phyloP scores from a whole-genome alignment of 2,888 invertebrate genomes.

The Dasypolia templi region DNA sequence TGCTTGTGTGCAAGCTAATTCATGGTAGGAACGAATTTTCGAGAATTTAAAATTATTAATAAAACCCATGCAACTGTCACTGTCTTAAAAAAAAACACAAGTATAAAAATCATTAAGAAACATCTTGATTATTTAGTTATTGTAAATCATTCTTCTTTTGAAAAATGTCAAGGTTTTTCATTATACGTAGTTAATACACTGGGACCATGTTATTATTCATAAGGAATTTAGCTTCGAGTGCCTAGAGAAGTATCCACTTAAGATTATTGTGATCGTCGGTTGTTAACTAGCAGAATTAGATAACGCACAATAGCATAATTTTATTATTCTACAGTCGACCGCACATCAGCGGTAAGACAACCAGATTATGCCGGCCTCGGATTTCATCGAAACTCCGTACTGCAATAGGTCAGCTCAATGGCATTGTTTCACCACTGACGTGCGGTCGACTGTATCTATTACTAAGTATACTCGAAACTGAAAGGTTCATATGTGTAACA shows the following conservation, averaged over 20 bases:
- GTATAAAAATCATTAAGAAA: conserved; percentile 6
- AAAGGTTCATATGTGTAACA: conserved; percentile 55
- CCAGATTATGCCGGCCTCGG: too few relatives aligned
- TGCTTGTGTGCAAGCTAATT: too few relatives aligned
- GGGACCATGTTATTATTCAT: conserved; percentile 72
- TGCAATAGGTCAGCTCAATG: background rate
- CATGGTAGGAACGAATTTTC: background rate
- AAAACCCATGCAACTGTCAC: background rate
- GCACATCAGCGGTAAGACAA: background rate
- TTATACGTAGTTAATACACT: conserved; percentile 45
- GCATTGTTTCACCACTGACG: background rate
- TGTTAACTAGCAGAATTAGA: conserved; percentile 59
- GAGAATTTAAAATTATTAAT: background rate
- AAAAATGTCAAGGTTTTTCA: conserved; percentile 54
- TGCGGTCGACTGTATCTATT: conserved; percentile 12
- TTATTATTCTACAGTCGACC: conserved; percentile 31
- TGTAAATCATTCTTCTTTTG: conserved; percentile 16
- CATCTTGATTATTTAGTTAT: conserved; percentile 15
- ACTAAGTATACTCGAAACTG: conserved; percentile 53
- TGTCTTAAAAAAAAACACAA: background rate
- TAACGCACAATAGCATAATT: conserved; percentile 57
- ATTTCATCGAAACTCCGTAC: background rate
- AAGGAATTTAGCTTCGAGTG: conserved; percentile 71
- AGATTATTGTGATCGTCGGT: conserved; percentile 71
- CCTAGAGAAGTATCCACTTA: conserved; percentile 65